Percentiles rank a stretch among this genome's conserved stretches.
phyloP scores from a whole-genome alignment of 2,113 vertebrate genomes.

The Neodon shergylaensis region DNA sequence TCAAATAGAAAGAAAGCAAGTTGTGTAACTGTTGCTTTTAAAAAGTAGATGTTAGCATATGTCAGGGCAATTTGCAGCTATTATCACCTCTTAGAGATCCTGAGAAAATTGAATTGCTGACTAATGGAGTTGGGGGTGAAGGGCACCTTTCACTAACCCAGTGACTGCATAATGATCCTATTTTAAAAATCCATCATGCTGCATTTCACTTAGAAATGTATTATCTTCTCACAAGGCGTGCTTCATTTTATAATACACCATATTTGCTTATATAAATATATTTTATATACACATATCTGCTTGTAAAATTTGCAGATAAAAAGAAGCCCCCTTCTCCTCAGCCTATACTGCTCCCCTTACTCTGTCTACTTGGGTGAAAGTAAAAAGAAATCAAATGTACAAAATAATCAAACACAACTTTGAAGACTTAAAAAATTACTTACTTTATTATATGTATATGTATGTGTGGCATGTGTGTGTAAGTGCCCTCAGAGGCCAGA shows the following conservation, averaged over 20 bases:
- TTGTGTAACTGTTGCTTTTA: conserved; percentile 73
- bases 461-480: no score
- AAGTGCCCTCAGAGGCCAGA: not conserved
- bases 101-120: conserved; percentile 75
- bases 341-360: not conserved
- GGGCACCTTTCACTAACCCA: conserved; percentile 69
- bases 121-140: conserved; percentile 68
- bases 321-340: not conserved
- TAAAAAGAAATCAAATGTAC: conserved; percentile 35
- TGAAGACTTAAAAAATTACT: not conserved
- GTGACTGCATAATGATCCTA: conserved; percentile 19
- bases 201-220: conserved; percentile 46
- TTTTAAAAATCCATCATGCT: conserved; percentile 46
- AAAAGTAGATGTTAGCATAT: conserved; percentile 65
- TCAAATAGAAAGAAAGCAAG: conserved; percentile 46
- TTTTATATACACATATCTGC: not conserved
- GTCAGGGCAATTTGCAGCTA: conserved; percentile 71
- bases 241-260: conserved; percentile 53
- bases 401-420: not conserved
- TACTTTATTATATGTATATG: not conserved
- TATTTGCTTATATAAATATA: conserved; percentile 26
- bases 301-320: not conserved
- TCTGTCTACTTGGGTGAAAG: not conserved
- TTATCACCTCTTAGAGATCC: conserved; percentile 67
- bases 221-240: conserved; percentile 18